A percentile compares a stretch with the other conserved stretches of the same genome.
phyloP scores from a whole-genome alignment of 2,113 vertebrate genomes.

The Narcine bancroftii region DNA sequence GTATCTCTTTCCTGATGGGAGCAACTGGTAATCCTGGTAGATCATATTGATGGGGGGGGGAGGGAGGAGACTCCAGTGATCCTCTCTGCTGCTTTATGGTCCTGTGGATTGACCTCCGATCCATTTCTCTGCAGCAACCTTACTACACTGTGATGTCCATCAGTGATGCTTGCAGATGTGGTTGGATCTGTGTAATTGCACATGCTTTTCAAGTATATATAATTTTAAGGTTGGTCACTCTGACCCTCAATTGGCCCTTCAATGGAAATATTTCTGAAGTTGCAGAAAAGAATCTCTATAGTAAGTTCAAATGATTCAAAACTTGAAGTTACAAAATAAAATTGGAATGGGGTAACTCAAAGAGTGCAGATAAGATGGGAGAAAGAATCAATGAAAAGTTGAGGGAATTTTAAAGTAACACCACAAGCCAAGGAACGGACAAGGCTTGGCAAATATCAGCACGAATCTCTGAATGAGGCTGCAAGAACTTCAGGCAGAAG shows the following conservation, averaged over 20 bases:
- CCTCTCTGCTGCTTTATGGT: too few species aligned
- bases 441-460: neutral
- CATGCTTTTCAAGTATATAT: neutral
- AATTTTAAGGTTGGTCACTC: neutral
- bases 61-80: too few species aligned
- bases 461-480: neutral
- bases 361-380: neutral
- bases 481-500: neutral
- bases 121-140: too few species aligned
- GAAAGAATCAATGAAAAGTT: neutral
- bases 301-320: neutral
- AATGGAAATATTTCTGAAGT: neutral
- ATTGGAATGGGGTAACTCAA: neutral
- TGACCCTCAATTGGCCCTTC: neutral
- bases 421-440: neutral
- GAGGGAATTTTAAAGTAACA: neutral
- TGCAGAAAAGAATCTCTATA: neutral
- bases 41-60: too few species aligned
- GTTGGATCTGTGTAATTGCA: neutral
- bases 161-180: neutral
- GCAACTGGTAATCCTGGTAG: too few species aligned
- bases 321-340: neutral
- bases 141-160: too few species aligned
- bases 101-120: too few species aligned
- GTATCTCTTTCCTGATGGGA: too few species aligned